Percentiles rank a stretch among this genome's conserved stretches.
phyloP scores from a whole-genome alignment of 1,140 invertebrate species.

The Drosophila pseudoobscura region DNA sequence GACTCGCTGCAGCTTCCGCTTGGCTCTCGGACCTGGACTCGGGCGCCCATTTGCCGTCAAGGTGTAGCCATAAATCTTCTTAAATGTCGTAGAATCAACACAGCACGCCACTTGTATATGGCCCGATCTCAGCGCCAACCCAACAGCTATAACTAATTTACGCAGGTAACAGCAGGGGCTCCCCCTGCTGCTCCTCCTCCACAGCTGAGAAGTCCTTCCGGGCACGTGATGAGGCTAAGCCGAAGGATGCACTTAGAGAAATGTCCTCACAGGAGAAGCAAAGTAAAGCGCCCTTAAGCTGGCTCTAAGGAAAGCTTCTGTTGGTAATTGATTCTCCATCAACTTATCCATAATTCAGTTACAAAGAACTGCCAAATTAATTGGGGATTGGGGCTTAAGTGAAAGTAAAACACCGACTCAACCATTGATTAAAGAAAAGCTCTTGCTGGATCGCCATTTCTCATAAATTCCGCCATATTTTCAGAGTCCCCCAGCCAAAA shows the following conservation, averaged over 20 bases:
- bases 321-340: too few relatives aligned
- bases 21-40: constrained; percentile 3
- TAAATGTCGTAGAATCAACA: constrained; percentile 61
- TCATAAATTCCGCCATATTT: neutral
- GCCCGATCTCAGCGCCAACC: constrained; percentile 1
- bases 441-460: too few relatives aligned
- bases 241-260: neutral
- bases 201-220: neutral
- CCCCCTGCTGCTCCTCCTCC: neutral
- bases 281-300: too few relatives aligned
- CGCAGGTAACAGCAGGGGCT: constrained; percentile 14
- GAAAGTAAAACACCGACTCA: too few relatives aligned
- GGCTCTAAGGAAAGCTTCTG: too few relatives aligned
- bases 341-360: too few relatives aligned
- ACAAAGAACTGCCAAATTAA: too few relatives aligned
- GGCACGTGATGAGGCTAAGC: constrained; percentile 11
- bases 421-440: too few relatives aligned
- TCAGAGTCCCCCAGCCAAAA: neutral
- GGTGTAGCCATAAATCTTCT: constrained; percentile 60
- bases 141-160: constrained; percentile 49
- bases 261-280: too few relatives aligned
- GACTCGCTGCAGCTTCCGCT: constrained; percentile 34
- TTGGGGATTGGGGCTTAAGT: too few relatives aligned
- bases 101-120: constrained; percentile 22
- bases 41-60: constrained; percentile 30